Evolutionary conservation across 2,888 invertebrate genomes (phyloP), one percentile per base, ranked within the genome.

Genomic region (Epistrophella euchroma): DNA sequence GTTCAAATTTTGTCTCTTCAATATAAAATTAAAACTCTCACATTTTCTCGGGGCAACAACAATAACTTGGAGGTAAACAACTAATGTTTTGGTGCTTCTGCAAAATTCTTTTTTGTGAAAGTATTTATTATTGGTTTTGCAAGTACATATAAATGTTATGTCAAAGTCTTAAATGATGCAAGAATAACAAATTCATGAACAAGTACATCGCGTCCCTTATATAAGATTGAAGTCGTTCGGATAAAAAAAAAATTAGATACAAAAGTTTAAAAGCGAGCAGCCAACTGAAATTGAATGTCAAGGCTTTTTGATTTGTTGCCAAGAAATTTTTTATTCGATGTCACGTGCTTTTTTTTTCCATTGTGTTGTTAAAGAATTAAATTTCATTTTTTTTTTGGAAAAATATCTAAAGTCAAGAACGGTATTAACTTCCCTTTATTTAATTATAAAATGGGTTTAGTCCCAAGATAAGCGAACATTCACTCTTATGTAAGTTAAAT

Each of bases 241-340:
- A 22, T 52, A 15, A 6, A 35, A 15, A 58, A 58, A 35, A 35
- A 58, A 3, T 7, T n/a, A n/a, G n/a, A n/a, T n/a, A n/a, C n/a
- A n/a, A n/a, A n/a, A n/a, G n/a, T n/a, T 37, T 37, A 37, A 40
- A 15, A 60, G 15, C 25, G 35, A 73, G 40, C 71, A 80, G 25
- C 60, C 72, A 73, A 70, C 47, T 70, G 60, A 81, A 85, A 85
- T 86, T 81, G 86, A 81, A 77, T 86, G 81, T 82, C 86, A 81
- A 86, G 86, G 74, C 81, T 77, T 81, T 45, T 85, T 81, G 86
- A 81, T 79, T 72, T 66, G 70, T 75, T 86, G 81, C 77, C 70
- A 81, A 77, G 81, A 77, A 77, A 81, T 81, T 81, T 81, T 81
- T 74, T 74, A 77, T 76, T 74, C 55, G 43, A 70, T 56, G 81